A percentile compares a stretch with the other conserved stretches of the same genome.
phyloP scores from a whole-genome alignment of 2,797 vertebrate species.

The Amblyopsis hoosieri region DNA sequence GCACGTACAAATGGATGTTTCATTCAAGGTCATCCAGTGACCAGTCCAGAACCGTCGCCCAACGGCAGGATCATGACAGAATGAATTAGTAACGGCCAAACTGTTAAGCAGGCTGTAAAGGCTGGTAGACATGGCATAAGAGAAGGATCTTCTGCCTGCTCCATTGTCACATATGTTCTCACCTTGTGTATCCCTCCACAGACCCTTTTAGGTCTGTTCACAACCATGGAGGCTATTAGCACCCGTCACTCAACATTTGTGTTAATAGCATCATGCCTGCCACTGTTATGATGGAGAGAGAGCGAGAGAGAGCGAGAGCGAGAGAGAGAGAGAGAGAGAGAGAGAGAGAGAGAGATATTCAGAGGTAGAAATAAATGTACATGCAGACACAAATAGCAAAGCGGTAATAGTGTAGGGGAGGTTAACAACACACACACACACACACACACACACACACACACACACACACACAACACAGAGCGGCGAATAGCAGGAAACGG shows the following conservation, averaged over 20 bases:
- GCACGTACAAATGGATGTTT: too few species aligned
- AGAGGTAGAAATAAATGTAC: conserved; percentile 16
- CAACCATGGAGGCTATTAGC: conserved; percentile 46
- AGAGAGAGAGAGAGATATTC: conserved; percentile 3
- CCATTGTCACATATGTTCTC: conserved; percentile 19
- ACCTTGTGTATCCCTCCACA: conserved; percentile 41
- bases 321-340: conserved; percentile 1
- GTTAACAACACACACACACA: conserved; percentile 14
- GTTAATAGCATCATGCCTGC: conserved; percentile 42
- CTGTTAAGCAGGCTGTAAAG: too few species aligned
- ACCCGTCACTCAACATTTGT: conserved; percentile 41
- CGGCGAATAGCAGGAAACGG: conserved; percentile 30
- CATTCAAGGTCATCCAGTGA: too few species aligned
- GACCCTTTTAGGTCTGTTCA: conserved; percentile 40
- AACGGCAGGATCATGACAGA: too few species aligned
- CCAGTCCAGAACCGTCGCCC: too few species aligned
- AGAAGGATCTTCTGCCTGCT: too few species aligned
- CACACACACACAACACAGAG: not conserved
- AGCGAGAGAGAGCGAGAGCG: conserved; percentile 1
- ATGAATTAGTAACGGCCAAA: too few species aligned
- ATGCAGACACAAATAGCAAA: conserved; percentile 6
- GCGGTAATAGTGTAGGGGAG: not conserved
- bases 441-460: conserved; percentile 16
- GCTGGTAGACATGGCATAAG: too few species aligned
- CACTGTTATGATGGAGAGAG: conserved; percentile 7